Percentiles rank a stretch among this genome's conserved stretches.
Evolutionary conservation across 2,113 vertebrate species (phyloP).

Genomic region (Anoura caudifer): DNA sequence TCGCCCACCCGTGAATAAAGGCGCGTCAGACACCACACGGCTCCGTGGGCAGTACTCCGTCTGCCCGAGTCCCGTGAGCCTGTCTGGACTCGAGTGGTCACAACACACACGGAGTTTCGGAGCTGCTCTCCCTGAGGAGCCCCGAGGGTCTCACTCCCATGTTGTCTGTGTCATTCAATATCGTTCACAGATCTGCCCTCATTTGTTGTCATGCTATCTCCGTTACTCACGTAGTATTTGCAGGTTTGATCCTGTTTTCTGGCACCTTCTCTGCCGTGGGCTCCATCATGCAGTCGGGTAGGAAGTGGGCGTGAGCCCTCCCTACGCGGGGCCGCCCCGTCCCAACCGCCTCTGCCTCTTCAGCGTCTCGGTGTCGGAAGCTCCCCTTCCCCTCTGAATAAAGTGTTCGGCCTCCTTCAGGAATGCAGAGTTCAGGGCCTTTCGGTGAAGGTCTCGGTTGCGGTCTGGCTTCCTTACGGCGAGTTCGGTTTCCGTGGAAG

Average conservation of each 20-base stretch:
- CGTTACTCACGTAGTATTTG: neutral
- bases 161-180: no score
- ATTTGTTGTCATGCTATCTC: neutral
- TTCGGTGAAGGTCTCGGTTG: neutral
- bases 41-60: no score
- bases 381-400: neutral
- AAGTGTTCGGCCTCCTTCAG: neutral
- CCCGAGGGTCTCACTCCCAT: neutral
- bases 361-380: neutral
- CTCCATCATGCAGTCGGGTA: no score
- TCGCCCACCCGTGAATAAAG: no score
- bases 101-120: neutral
- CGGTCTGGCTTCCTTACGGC: neutral
- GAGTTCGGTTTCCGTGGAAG: neutral
- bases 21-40: no score
- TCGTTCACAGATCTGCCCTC: neutral
- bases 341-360: neutral
- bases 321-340: neutral
- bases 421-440: neutral
- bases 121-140: neutral
- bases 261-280: no score
- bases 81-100: no score
- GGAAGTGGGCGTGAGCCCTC: neutral
- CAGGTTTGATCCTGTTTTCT: neutral
- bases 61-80: no score